phyloP scores from a whole-genome alignment of 2,888 invertebrate genomes.

The Nemapogon koenigi region DNA sequence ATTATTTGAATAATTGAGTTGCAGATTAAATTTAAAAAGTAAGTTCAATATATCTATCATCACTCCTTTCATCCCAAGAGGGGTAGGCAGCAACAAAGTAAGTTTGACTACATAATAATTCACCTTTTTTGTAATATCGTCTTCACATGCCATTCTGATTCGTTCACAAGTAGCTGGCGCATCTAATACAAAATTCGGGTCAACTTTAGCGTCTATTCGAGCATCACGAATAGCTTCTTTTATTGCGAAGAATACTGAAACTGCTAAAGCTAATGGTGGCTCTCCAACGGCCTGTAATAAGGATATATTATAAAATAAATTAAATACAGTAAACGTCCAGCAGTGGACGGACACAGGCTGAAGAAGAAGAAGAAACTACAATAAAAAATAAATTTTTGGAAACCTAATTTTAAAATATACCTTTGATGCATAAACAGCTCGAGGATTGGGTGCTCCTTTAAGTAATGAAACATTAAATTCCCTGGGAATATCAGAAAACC shows the following conservation, averaged over 20 bases:
- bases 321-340: conserved; percentile 12
- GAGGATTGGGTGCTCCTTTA: conserved; percentile 80
- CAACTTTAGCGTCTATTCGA: conserved; percentile 70
- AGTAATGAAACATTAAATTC: conserved; percentile 85
- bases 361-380: no score
- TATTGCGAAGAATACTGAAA: conserved; percentile 87
- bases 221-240: conserved; percentile 85
- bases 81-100: not conserved
- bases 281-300: conserved; percentile 87
- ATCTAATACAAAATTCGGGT: conserved; percentile 68
- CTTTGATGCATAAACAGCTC: conserved; percentile 90
- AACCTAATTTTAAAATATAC: no score
- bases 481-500: conserved; percentile 81
- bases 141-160: conserved; percentile 89
- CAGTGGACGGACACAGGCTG: no score
- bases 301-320: not conserved
- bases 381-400: no score
- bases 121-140: conserved; percentile 80
- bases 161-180: conserved; percentile 88
- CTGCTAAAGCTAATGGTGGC: conserved; percentile 89
- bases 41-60: no score
- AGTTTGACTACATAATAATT: conserved; percentile 1
- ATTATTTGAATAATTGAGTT: no score
- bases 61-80: no score
- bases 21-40: not conserved